Base-by-base conservation (phyloP, 2,888 invertebrate species). In the Drosophila eohydei region DNA sequence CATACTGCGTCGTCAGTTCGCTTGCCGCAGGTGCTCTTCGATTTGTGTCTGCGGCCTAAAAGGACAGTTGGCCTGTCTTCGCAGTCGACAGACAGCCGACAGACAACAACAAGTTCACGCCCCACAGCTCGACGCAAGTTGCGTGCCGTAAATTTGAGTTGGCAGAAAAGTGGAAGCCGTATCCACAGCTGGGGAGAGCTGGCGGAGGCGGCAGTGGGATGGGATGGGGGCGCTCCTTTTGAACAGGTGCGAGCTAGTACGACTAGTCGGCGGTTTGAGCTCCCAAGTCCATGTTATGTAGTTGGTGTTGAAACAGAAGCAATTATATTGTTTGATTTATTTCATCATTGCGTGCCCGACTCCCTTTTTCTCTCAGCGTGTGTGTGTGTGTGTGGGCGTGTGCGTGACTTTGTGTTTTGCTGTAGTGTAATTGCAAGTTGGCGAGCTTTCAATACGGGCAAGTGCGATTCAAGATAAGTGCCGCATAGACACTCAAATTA, bases 271-370 rank as follows among this genome's bases (percentile, higher is more conserved):
- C 61, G 57, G 59, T 28, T 56, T 2, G 50, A 44, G 57, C 67
- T 59, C 64, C 60, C 48, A 73, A 54, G 66, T 64, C 60, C 70
- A 77, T 64, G 72, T 67, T 70, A 68, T 83, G 78, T 80, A 83
- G 68, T 81, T 74, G 79, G 77, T 81, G 87, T 73, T 87, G 74
- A 77, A 86, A 87, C 81, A 80, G 84, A 82, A 80, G 83, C 85
- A 77, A 89, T 85, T 87, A 89, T 81, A 82, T 84, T 82, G 76
- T 80, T 87, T 86, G 89, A 86, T 86, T 86, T 86, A 89, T 86
- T 84, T 86, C 70, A 50, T 83, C 87, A 84, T 89, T 85, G 87
- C 89, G 81, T 85, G 89, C 71, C 71, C 56, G 43, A 32, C 68
- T 66, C 52, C 56, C 54, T 70, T 41, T 34, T 34, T 46, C 30